Conservation (phyloP, 2,113 vertebrate species). For the Cyanistes caeruleus region DNA sequence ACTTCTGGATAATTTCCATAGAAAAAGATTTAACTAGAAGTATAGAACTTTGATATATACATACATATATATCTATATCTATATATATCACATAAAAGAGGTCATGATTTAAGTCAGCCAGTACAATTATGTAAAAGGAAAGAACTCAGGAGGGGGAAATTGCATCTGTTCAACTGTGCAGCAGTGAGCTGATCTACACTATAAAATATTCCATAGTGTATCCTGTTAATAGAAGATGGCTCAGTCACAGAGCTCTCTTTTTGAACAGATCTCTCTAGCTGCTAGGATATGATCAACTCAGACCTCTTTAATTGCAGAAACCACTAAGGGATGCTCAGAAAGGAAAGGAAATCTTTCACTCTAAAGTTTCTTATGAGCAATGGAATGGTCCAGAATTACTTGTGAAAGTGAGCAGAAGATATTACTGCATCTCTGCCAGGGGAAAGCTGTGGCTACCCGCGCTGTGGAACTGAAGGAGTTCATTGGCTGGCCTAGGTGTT, state of each 20-base stretch:
- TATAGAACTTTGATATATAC: not conserved
- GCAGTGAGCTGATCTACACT: not conserved
- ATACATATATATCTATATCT: not conserved
- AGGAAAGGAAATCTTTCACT: not conserved
- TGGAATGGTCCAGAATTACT: not conserved
- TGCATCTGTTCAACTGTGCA: not conserved
- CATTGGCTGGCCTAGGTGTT: not conserved
- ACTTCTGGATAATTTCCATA: not conserved
- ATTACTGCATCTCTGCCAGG: not conserved
- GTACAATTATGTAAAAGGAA: not conserved
- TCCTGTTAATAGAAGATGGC: not conserved
- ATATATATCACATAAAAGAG: not conserved
- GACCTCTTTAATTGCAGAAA: not conserved
- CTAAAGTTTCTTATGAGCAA: not conserved
- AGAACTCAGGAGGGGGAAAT: not conserved
- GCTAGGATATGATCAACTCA: not conserved
- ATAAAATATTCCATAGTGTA: not conserved
- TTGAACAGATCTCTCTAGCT: not conserved
- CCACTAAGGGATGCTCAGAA: not conserved
- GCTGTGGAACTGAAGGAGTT: not conserved
- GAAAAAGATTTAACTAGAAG: not conserved
- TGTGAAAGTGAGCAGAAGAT: not conserved
- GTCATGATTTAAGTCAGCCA: not conserved
- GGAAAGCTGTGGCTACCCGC: not conserved
- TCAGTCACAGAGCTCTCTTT: not conserved